Conservation (phyloP, 37 sponge, comb jelly and placozoan genomes). For the Haliclona indistincta region DNA sequence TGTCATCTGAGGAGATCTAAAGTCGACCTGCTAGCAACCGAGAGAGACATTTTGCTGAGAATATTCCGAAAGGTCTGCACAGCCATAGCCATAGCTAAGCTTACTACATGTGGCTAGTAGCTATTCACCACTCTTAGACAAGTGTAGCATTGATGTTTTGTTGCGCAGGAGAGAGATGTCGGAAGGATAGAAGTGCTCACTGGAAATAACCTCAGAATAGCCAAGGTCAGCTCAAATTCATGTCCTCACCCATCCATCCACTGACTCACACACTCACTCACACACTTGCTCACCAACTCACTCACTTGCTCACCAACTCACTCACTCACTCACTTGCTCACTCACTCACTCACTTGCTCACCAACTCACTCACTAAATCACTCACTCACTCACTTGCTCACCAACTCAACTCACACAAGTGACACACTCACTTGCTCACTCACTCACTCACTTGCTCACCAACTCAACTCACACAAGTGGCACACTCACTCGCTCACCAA, state of each 20-base stretch:
- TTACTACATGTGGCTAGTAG: not conserved
- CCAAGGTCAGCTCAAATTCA: slow-evolving; percentile 9
- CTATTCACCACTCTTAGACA: not conserved
- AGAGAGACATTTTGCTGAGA: slow-evolving; percentile 62
- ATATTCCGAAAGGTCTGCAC: slow-evolving; percentile 50
- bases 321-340: not conserved
- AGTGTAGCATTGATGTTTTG: not conserved
- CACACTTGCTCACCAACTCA: too few relatives aligned
- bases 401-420: not conserved
- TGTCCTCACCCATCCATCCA: not conserved
- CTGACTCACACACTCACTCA: not conserved
- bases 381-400: too few relatives aligned
- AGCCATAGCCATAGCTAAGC: not conserved
- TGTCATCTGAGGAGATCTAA: slow-evolving; percentile 45
- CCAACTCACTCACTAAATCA: too few relatives aligned
- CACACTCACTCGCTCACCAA: not conserved
- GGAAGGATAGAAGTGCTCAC: slow-evolving; percentile 22
- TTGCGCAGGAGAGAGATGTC: slow-evolving; percentile 48
- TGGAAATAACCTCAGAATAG: slow-evolving; percentile 33
- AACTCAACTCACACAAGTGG: not conserved
- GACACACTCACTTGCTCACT: not conserved
- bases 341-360: not conserved
- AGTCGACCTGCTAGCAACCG: slow-evolving; percentile 57
- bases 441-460: not conserved
- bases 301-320: too few relatives aligned